Conservation (phyloP, 2,113 vertebrate species). For the Actinemys pallida region DNA sequence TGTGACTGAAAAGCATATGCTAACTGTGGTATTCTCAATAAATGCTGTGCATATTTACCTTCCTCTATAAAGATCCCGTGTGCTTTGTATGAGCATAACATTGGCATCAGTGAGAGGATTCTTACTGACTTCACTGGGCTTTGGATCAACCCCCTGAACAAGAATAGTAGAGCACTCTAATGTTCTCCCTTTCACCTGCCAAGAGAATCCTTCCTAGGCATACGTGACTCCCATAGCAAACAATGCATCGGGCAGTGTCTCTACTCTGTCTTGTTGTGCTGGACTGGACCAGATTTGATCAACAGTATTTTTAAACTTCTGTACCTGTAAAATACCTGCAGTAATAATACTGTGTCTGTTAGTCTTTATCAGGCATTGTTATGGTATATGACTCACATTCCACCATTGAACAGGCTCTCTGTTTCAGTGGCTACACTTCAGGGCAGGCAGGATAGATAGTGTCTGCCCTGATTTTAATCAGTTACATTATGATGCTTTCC, state of each 20-base stretch:
- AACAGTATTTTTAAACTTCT: not conserved
- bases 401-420: not conserved
- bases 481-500: slow-evolving; percentile 7
- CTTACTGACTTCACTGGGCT: not conserved
- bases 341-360: not conserved
- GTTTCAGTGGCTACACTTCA: not conserved
- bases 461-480: not conserved
- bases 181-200: not conserved
- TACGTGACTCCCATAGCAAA: fast-evolving
- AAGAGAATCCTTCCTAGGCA: not conserved
- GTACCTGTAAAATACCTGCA: not conserved
- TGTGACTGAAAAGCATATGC: too few relatives aligned
- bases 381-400: not conserved
- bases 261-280: not conserved
- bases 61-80: too few relatives aligned
- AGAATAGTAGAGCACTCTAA: not conserved
- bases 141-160: not conserved
- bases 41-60: too few relatives aligned
- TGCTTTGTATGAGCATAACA: too few relatives aligned
- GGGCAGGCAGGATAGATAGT: not conserved
- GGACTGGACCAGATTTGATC: not conserved
- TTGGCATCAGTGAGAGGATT: not conserved
- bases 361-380: not conserved
- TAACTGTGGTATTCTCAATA: too few relatives aligned
- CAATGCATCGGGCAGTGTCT: not conserved